Base-by-base conservation (phyloP, 2,113 vertebrate species). In the Nanorana parkeri region DNA sequence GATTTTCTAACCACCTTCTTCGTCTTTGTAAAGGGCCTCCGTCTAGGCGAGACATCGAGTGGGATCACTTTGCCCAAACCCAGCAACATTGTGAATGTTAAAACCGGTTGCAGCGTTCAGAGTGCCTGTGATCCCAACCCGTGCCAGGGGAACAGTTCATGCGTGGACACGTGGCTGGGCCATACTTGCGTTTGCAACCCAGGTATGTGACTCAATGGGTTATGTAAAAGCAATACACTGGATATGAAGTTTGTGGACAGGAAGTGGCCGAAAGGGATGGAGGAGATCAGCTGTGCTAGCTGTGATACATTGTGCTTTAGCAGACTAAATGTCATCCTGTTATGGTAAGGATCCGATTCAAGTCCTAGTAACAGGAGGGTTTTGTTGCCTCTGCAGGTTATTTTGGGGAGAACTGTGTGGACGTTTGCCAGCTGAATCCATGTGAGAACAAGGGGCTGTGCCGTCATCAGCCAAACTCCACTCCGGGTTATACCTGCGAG, bases 401-500 rank as follows among this genome's bases (percentile, higher is more conserved):
- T 89, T 99, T 97, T 0, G 98, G 98, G 67, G 94, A 88, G 68
- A 92, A 91, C 87, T 99, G 98, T 55, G 92, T 94, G 36, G 96
- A 99, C 0, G 96, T 91, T 17, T 99, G 98, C 85, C 93, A 96
- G 81, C 87, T 99, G 85, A 99, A 98, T 85, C 98, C 98, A 0
- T 99, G 98, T 91, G 97, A 99, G 87, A 99, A 99, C 77, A 95
- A 97, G 77, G 96, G 97, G 0, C 91, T 91, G 68, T 99, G 98
- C 88, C 96, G 96, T 84, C 94, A 92, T 65, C 97, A 95, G 81
- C 92, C 92, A 0, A 95, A 90, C 84, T 94, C 92, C 0, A 96
- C 94, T 55, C 92, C 95, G 4, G 97, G 97, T 75, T 99, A 99
- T 2, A 90, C 84, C 76, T 99, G 98, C 3, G 96, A 99, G 91